Conservation (phyloP, 2,888 invertebrate genomes). For the Chaetogeoica ovagalla region DNA sequence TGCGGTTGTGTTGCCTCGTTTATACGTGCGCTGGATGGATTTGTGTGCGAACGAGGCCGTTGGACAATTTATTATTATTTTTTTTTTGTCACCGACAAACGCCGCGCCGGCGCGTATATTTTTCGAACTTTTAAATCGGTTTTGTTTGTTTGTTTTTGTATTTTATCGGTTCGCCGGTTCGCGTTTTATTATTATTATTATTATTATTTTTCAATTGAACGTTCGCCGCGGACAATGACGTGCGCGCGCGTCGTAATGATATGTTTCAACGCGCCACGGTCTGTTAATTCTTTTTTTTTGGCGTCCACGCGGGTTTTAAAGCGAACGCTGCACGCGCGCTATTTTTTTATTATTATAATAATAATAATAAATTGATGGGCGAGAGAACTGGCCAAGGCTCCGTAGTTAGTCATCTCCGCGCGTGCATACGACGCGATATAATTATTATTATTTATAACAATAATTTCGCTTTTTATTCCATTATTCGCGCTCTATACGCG, state of each 20-base stretch:
- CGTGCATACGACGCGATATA: neutral
- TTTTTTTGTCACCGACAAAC: no score
- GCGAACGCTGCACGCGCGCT: neutral
- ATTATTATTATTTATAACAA: neutral
- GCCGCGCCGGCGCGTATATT: neutral
- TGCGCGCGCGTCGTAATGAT: neutral
- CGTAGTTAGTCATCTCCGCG: neutral
- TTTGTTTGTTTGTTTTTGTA: neutral
- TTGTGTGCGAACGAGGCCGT: neutral
- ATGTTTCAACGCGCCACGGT: constrained; percentile 25
- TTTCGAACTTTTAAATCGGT: constrained; percentile 16
- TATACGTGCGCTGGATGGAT: no score
- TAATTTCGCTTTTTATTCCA: no score
- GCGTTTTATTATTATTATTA: no score
- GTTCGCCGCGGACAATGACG: neutral
- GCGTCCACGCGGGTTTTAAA: constrained; percentile 27
- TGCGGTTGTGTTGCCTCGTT: constrained; percentile 8
- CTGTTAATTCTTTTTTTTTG: constrained; percentile 31
- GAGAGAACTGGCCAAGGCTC: constrained; percentile 24
- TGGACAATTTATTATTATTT: neutral
- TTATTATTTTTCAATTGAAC: neutral
- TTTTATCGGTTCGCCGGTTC: no score
- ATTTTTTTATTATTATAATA: neutral
- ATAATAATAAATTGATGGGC: neutral
- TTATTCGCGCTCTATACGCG: no score